These are phyloP conservation scores for Mythimna loreyi DNA, from an alignment of 2,888 invertebrate genomes.

Conservation along the genomic window DNA sequence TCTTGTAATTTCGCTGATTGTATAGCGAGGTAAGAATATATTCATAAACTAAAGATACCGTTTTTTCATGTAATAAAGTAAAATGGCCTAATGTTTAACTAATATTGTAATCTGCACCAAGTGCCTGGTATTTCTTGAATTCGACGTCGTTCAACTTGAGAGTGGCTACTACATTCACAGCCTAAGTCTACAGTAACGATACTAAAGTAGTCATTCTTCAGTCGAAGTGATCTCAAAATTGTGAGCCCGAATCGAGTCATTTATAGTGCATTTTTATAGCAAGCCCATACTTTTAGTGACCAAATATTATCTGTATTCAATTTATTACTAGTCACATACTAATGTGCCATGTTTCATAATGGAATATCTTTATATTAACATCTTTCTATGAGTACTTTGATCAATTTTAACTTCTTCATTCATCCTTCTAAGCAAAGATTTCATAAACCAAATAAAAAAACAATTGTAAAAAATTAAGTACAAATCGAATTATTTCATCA, in stretches of 20 bases:
- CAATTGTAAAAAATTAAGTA: constrained; percentile 35
- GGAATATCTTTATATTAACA: constrained; percentile 7
- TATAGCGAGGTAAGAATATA: constrained; percentile 59
- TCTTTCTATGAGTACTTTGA: constrained; percentile 4
- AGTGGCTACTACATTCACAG: constrained; percentile 51
- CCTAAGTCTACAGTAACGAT: constrained; percentile 52
- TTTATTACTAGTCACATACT: constrained; percentile 74
- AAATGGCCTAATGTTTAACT: constrained; percentile 69
- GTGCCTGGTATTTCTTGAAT: constrained; percentile 77
- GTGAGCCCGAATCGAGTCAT: constrained; percentile 84
- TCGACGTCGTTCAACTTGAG: constrained; percentile 49
- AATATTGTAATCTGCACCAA: constrained; percentile 70
- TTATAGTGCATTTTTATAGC: constrained; percentile 80
- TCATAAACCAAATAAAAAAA: background rate
- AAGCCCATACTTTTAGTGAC: constrained; percentile 70
- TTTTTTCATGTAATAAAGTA: constrained; percentile 57
- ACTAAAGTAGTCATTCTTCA: constrained; percentile 74
- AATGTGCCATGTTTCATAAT: constrained; percentile 75
- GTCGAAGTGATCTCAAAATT: constrained; percentile 87
- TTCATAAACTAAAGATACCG: constrained; percentile 49
- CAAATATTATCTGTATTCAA: constrained; percentile 61
- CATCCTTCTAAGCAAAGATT: background rate
- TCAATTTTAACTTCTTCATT: background rate
- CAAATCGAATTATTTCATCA: constrained; percentile 38
- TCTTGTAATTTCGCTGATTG: constrained; percentile 54